phyloP scores from a whole-genome alignment of 2,888 invertebrate genomes.

The Hedya salicella region DNA sequence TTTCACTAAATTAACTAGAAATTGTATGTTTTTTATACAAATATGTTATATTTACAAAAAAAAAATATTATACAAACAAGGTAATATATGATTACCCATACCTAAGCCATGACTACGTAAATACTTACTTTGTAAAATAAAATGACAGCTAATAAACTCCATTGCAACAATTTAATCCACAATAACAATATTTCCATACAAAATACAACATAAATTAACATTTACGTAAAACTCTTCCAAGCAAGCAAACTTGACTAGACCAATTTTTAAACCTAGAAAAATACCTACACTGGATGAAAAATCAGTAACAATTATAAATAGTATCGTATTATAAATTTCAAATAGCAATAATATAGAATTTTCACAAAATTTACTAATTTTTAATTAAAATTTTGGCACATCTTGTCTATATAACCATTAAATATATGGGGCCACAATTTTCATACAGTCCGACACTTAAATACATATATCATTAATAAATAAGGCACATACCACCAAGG shows the following conservation, averaged over 20 bases:
- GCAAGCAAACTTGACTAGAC: slow-evolving; percentile 43
- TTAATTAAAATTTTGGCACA: slow-evolving; percentile 63
- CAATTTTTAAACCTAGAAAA: slow-evolving; percentile 29
- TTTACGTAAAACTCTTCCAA: slow-evolving; percentile 38
- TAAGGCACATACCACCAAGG: slow-evolving; percentile 74
- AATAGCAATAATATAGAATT: slow-evolving; percentile 36
- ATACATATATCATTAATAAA: slow-evolving; percentile 54
- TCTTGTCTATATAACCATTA: slow-evolving; percentile 42
- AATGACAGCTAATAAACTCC: slow-evolving; percentile 43
- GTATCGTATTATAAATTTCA: slow-evolving; percentile 19
- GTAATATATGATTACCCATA: too few species aligned
- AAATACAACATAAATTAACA: slow-evolving; percentile 72
- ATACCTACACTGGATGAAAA: slow-evolving; percentile 27
- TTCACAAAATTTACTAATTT: slow-evolving; percentile 35
- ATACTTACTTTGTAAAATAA: neutral
- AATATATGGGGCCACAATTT: slow-evolving; percentile 23
- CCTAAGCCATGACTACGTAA: too few species aligned
- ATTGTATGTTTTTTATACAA: too few species aligned
- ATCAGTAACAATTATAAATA: slow-evolving; percentile 26
- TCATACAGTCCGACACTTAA: slow-evolving; percentile 18
- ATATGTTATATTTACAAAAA: too few species aligned
- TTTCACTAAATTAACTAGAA: too few species aligned
- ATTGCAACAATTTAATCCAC: slow-evolving; percentile 73
- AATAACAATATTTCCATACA: slow-evolving; percentile 77
- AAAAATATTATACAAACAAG: too few species aligned